Evolutionary conservation across 2,797 vertebrate genomes (phyloP).

Genomic region (Otolemur crassicaudatus): DNA sequence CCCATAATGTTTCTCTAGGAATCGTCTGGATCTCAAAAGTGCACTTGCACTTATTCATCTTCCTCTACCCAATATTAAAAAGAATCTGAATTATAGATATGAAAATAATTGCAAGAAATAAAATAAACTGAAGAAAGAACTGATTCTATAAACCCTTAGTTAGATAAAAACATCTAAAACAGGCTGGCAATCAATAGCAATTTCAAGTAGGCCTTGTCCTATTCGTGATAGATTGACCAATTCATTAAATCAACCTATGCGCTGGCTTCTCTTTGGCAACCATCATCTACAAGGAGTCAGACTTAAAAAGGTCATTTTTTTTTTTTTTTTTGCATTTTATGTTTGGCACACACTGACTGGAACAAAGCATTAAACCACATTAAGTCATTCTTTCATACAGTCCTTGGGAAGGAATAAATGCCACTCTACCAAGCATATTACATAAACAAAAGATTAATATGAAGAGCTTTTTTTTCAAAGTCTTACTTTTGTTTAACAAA

Average conservation of each 20-base stretch:
- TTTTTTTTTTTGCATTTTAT: neutral
- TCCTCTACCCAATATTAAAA: neutral
- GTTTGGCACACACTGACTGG: neutral
- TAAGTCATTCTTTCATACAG: neutral
- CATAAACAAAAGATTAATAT: slow-evolving; percentile 32
- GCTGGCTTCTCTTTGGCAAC: neutral
- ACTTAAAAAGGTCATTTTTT: slow-evolving; percentile 17
- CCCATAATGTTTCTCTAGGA: neutral
- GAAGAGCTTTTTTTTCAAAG: neutral
- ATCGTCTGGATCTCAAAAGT: neutral
- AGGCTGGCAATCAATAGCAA: neutral
- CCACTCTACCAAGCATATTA: neutral
- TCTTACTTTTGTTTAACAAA: slow-evolving; percentile 35
- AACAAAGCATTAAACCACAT: slow-evolving; percentile 32
- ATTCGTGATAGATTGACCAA: neutral
- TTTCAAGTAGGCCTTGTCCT: neutral
- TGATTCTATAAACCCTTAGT: neutral
- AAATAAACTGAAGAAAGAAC: slow-evolving; percentile 21
- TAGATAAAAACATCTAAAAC: slow-evolving; percentile 34
- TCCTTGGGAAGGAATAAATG: slow-evolving; percentile 35
- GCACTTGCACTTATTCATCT: neutral
- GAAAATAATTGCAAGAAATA: slow-evolving; percentile 13
- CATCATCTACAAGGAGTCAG: neutral
- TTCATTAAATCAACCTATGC: slow-evolving; percentile 24
- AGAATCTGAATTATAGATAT: slow-evolving; percentile 27